These are phyloP conservation scores for Oreochromis spilurus DNA, from an alignment of 2,113 vertebrate genomes.

Conservation along the genomic window DNA sequence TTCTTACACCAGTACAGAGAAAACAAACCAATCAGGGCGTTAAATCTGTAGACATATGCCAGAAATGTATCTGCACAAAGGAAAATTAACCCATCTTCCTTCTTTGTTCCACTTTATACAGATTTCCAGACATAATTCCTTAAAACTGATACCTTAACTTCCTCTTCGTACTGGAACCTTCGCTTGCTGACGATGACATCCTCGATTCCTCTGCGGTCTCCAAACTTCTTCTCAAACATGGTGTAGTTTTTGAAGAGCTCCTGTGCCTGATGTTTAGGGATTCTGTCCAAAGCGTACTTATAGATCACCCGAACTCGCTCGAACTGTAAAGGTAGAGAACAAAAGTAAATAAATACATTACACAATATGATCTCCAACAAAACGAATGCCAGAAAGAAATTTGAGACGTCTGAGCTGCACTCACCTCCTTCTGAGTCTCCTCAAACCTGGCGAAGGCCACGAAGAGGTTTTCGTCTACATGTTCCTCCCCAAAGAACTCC, in stretches of 20 bases:
- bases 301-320: conserved; percentile 96
- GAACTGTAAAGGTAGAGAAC: conserved; percentile 73
- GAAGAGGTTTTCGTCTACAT: conserved; percentile 88
- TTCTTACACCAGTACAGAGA: background rate
- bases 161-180: conserved; percentile 96
- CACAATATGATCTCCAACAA: background rate
- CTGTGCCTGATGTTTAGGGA: conserved; percentile 92
- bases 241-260: conserved; percentile 98
- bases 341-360: background rate
- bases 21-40: background rate
- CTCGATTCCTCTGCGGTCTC: conserved; percentile 93
- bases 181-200: conserved; percentile 97
- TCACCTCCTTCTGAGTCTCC: conserved; percentile 94
- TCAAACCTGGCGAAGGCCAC: conserved; percentile 96
- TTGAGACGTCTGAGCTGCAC: background rate
- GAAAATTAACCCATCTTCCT: background rate
- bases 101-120: background rate
- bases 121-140: background rate
- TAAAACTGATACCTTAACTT: conserved; percentile 83
- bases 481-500: conserved; percentile 93
- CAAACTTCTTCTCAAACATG: conserved; percentile 98
- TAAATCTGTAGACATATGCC: background rate
- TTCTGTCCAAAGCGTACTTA: conserved; percentile 92
- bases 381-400: background rate
- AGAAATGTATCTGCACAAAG: background rate